Base-by-base conservation (phyloP, 2,888 invertebrate species). In the Euspilapteryx auroguttella region DNA sequence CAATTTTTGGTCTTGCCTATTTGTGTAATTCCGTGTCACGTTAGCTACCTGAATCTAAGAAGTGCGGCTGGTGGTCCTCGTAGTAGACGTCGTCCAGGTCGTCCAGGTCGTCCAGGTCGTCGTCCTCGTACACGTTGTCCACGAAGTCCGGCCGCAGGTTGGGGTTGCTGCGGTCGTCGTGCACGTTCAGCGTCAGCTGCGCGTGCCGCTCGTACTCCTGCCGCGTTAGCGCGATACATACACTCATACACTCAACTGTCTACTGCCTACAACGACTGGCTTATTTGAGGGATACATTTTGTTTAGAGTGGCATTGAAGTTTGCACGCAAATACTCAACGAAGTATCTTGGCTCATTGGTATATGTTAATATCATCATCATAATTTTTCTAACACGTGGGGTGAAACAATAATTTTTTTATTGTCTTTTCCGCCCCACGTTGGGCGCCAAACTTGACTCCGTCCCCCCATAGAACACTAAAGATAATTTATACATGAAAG, bases 61-160 rank as follows among this genome's bases (percentile, higher is more conserved):
- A 6, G 17, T 17, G 8, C 8, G 17, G 17, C 5, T 17, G 5
- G 8, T 17, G 8, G 30, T 10, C n/a, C 7, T 22, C n/a, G n/a
- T 11, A 4, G 9, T 5, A 11, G 24, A 49, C 49, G 17, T 65
- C 62, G 36, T 55, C 57, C 4, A 59, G 36, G 27, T 65, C 65
- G 21, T 62, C 59, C 28, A 56, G 44, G 33, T 53, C 63, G 20
- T 68, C 65, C n/a, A n/a, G n/a, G 5, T 63, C 63, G 41, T 49
- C 52, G 34, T 55, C 49, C 4, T 64, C 63, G 36, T 50, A 57
- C 15, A 56, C 43, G 21, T 42, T 45, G 33, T 69, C 69, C 9
- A 56, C 52, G 38, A 64, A 65, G 44, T 68, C 66, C 0, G 68
- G 63, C 22, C 66, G 49, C 23, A 68, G 49, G 36, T 63, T 54